Conservation (phyloP, 1,140 invertebrate species). For the Lepidurus arcticus region DNA sequence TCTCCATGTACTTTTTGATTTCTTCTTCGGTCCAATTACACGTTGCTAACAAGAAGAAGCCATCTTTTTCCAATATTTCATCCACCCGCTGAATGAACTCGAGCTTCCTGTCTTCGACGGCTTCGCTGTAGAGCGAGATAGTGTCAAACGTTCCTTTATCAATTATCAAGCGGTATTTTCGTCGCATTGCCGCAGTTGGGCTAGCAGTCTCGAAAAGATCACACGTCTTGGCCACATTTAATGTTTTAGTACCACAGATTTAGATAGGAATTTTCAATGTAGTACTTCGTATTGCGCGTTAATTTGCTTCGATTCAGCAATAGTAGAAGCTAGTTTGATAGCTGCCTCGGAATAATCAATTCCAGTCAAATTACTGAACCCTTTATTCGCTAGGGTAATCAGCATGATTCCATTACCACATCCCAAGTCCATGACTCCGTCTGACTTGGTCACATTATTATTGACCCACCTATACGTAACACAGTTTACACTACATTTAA, state of each 20-base stretch:
- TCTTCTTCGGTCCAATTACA: constrained; percentile 92
- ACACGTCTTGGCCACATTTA: constrained; percentile 45
- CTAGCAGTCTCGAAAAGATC: constrained; percentile 50
- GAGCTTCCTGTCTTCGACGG: constrained; percentile 54
- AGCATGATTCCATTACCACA: constrained; percentile 88
- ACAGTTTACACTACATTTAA: background rate
- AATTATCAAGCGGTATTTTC: constrained; percentile 59
- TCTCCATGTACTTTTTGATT: constrained; percentile 62
- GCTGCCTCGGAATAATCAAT: constrained; percentile 79
- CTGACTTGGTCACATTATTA: constrained; percentile 35
- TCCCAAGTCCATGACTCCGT: constrained; percentile 56
- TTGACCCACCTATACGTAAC: constrained; percentile 24
- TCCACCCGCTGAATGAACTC: constrained; percentile 63
- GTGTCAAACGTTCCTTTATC: constrained; percentile 95
- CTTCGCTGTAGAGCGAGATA: constrained; percentile 58
- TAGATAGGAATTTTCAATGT: constrained; percentile 39
- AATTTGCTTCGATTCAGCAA: constrained; percentile 51
- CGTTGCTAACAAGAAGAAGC: constrained; percentile 77
- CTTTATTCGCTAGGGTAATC: constrained; percentile 62
- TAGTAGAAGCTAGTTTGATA: constrained; percentile 62
- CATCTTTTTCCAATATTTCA: constrained; percentile 53
- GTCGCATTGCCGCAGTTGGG: constrained; percentile 39
- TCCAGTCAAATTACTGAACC: constrained; percentile 66
- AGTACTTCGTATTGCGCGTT: constrained; percentile 37
- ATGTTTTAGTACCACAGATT: constrained; percentile 23